phyloP scores from a whole-genome alignment of 2,113 vertebrate genomes.

The Varanus salvator region DNA sequence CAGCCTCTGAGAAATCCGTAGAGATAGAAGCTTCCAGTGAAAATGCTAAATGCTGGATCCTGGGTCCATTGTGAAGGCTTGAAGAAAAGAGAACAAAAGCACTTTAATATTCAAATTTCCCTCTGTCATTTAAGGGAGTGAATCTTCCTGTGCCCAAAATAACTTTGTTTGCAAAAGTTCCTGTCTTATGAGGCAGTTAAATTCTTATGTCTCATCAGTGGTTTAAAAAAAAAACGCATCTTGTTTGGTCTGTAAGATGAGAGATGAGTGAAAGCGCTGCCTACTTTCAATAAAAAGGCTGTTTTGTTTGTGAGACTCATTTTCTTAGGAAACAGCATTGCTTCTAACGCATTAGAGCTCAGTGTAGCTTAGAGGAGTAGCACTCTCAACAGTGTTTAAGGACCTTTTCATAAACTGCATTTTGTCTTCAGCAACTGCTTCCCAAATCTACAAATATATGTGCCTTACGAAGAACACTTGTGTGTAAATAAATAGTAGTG shows the following conservation, averaged over 20 bases:
- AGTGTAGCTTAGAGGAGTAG: background rate
- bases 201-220: background rate
- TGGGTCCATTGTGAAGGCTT: background rate
- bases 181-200: background rate
- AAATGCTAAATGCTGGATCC: background rate
- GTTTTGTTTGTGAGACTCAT: background rate
- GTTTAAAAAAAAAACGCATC: background rate
- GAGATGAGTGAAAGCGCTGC: background rate
- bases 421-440: background rate
- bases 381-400: background rate
- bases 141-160: background rate
- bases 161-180: background rate
- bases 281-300: background rate
- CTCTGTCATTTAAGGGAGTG: background rate
- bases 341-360: background rate
- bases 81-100: no score
- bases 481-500: background rate
- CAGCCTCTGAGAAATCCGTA: background rate
- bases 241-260: background rate
- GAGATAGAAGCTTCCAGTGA: background rate
- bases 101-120: background rate
- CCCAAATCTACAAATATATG: background rate
- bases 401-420: background rate
- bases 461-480: background rate
- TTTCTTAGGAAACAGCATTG: background rate